Conservation (phyloP, 30 jellyfish, hydroid and myxozoan genomes). For the Pelagia noctiluca region DNA sequence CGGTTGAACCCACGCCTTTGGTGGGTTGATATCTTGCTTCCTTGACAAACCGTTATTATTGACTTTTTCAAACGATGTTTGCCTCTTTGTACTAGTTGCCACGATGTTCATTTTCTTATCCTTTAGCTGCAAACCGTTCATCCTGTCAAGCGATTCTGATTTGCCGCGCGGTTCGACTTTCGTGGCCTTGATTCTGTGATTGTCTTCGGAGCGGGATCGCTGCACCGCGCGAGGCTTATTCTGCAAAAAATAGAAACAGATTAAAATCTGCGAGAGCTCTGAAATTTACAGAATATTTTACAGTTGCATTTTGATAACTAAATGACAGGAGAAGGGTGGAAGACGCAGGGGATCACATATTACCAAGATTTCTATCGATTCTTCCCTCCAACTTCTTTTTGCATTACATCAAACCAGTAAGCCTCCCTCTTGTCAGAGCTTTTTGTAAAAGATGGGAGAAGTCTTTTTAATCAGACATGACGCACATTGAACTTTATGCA, state of each 20-base stretch:
- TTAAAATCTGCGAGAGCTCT: too few species aligned
- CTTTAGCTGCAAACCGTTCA: not conserved
- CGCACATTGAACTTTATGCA: too few species aligned
- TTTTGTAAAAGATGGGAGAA: too few species aligned
- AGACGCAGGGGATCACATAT: too few species aligned
- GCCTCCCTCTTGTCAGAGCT: too few species aligned
- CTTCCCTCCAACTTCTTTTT: too few species aligned
- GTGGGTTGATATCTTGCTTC: not conserved
- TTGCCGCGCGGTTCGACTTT: not conserved
- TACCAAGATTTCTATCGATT: too few species aligned
- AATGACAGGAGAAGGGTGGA: not conserved
- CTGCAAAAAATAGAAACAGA: not conserved
- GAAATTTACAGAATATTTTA: too few species aligned
- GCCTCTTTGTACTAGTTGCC: not conserved
- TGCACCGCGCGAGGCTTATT: not conserved
- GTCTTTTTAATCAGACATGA: too few species aligned
- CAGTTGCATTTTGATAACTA: too few species aligned
- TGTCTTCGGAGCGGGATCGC: constrained; percentile 4
- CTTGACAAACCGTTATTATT: not conserved
- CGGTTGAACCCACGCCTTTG: constrained; percentile 13
- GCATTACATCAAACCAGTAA: too few species aligned
- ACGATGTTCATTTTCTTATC: constrained; percentile 1
- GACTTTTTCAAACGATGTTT: not conserved
- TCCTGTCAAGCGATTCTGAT: constrained; percentile 10
- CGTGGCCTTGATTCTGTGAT: not conserved